Conservation (phyloP, 2,113 vertebrate genomes). For the Macheiramphus alcinus region DNA sequence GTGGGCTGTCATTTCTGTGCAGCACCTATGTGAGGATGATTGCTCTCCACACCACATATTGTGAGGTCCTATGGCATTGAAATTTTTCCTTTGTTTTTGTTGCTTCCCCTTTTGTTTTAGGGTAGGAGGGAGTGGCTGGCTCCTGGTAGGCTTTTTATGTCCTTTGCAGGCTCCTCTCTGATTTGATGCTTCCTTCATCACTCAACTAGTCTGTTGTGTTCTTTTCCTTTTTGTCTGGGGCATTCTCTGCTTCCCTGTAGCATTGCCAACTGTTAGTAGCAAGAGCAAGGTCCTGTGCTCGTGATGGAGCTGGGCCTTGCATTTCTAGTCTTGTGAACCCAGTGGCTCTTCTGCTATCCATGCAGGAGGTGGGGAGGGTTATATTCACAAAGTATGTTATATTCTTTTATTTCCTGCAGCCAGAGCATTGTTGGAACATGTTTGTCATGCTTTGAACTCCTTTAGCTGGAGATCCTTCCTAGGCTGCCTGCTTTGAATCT, state of each 20-base stretch:
- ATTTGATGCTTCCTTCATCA: not conserved
- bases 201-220: not conserved
- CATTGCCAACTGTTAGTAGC: not conserved
- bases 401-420: not conserved
- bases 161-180: not conserved
- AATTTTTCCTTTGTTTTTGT: not conserved
- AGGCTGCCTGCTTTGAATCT: not conserved
- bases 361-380: not conserved
- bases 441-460: not conserved
- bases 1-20: not conserved
- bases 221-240: not conserved
- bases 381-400: not conserved
- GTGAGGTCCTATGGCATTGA: fast-evolving
- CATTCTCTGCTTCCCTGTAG: not conserved
- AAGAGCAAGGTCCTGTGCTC: not conserved
- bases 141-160: not conserved
- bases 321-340: not conserved
- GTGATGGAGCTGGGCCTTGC: not conserved
- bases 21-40: not conserved
- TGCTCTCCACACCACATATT: not conserved
- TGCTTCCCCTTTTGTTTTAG: not conserved
- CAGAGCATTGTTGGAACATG: not conserved
- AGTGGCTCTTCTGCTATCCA: not conserved
- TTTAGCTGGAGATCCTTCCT: not conserved
- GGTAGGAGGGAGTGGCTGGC: not conserved